Percentiles rank a stretch among this genome's conserved stretches.
Conservation (phyloP, 2,113 vertebrate genomes). For the Noturus placidus region DNA sequence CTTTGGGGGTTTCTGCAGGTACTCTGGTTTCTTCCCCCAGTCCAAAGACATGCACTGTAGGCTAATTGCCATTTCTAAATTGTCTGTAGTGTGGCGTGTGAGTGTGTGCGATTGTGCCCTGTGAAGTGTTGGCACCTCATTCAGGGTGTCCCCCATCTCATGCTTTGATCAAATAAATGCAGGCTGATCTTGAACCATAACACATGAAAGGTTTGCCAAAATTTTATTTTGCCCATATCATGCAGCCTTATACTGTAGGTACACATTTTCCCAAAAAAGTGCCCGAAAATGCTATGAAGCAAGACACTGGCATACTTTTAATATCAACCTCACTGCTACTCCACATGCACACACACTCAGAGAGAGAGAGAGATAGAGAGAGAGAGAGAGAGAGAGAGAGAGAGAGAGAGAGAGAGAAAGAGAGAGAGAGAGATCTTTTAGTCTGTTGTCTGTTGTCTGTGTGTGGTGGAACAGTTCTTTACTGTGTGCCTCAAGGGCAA, state of each 20-base stretch:
- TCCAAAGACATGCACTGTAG: too few species aligned
- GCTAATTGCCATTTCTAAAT: too few species aligned
- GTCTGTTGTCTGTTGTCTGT: conserved; percentile 9
- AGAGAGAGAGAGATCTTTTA: background rate
- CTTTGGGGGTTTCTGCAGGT: too few species aligned
- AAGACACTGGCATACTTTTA: conserved; percentile 27
- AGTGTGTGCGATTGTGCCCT: too few species aligned
- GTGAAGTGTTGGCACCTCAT: too few species aligned
- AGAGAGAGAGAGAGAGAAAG: background rate
- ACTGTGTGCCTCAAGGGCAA: conserved; percentile 48
- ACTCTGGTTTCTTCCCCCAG: too few species aligned
- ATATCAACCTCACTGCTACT: conserved; percentile 23
- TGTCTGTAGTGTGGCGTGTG: too few species aligned
- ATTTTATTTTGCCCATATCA: background rate
- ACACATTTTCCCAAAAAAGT: background rate
- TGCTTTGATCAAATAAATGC: background rate
- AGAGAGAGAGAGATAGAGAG: conserved; percentile 1
- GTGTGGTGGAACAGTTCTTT: conserved; percentile 17
- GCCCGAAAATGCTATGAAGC: background rate
- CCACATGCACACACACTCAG: conserved; percentile 15
- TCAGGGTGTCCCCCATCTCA: too few species aligned
- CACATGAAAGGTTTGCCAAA: background rate
- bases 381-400: background rate
- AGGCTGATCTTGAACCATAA: background rate
- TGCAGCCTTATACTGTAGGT: background rate